A percentile compares a stretch with the other conserved stretches of the same genome.
Conservation (phyloP, 2,113 vertebrate species). For the Mormoops blainvillei region DNA sequence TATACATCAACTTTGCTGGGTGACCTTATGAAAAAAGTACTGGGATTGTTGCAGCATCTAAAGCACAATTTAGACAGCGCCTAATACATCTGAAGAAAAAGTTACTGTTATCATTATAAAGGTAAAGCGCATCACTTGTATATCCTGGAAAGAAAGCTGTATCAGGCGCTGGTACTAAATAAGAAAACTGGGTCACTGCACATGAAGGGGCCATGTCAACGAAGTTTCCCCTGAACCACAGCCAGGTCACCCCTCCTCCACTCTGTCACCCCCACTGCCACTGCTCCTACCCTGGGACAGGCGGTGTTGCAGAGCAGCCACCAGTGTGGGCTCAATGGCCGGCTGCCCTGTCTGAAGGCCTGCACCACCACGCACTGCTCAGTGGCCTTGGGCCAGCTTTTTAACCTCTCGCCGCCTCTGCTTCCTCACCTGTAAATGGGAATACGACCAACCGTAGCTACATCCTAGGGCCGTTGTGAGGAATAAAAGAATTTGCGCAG, state of each 20-base stretch:
- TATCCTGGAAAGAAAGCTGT: background rate
- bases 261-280: background rate
- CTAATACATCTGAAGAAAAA: background rate
- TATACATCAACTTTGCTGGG: background rate
- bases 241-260: background rate
- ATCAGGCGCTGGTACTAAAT: background rate
- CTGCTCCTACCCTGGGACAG: background rate
- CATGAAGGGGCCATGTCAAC: background rate
- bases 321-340: background rate
- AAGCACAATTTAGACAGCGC: background rate
- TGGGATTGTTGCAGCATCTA: background rate
- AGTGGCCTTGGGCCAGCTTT: background rate
- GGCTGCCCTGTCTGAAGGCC: background rate
- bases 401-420: background rate
- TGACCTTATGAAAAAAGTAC: background rate
- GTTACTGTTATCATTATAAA: background rate
- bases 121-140: background rate
- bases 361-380: background rate
- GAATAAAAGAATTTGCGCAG: background rate
- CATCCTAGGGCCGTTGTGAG: background rate
- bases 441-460: background rate
- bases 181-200: background rate
- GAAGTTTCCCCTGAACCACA: background rate
- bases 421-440: background rate
- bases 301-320: no score